Evolutionary conservation across 2,888 invertebrate species (phyloP), one percentile per base, ranked within the genome.

Genomic region (Stenolophus ochropezus): DNA sequence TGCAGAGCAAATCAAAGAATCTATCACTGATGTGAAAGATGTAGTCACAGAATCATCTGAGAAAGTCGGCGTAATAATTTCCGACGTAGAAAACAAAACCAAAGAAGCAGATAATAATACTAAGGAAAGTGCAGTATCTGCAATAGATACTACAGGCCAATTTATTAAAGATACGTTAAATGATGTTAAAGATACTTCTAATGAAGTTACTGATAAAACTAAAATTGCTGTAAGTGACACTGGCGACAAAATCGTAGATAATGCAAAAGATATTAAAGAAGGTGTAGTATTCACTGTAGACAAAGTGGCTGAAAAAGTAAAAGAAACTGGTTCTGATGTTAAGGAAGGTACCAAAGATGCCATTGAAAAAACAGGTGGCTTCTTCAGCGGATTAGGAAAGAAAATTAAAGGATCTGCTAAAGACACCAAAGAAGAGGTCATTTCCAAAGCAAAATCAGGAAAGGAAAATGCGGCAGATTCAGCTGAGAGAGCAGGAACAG

Each of bases 391-490:
- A 4, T 23, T 79, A 58, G 81, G 81, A 11, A 76, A 65, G 20
- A 76, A 58, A 58, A 42, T 58, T 6, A 81, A 73, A 49, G 78
- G 61, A n/a, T 56, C 83, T 56, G 69, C 51, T 56, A n/a, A 42
- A 23, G 81, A 74, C 11, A 25, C 69, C 3, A 71, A 61, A 73
- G 77, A 77, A 49, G 82, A 81, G 8, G 51, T 25, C 14, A 89
- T 89, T 86, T 88, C 89, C 23, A 90, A 91, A 11, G 90, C 90
- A 85, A 88, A 91, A 21, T 21, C 61, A 61, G 65, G 8, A 21
- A 80, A 76, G 65, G 82, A 79, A 21, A 82, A 61, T 16, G 56
- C 49, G 14, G 27, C 53, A 73, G 82, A 83, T 21, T 20, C 47
- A n/a, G 56, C 8, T 16, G 56, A 21, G 6, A 56, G 18, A 56